Evolutionary conservation across 2,797 vertebrate genomes (phyloP).

Genomic region (Cirrhinus mrigala): DNA sequence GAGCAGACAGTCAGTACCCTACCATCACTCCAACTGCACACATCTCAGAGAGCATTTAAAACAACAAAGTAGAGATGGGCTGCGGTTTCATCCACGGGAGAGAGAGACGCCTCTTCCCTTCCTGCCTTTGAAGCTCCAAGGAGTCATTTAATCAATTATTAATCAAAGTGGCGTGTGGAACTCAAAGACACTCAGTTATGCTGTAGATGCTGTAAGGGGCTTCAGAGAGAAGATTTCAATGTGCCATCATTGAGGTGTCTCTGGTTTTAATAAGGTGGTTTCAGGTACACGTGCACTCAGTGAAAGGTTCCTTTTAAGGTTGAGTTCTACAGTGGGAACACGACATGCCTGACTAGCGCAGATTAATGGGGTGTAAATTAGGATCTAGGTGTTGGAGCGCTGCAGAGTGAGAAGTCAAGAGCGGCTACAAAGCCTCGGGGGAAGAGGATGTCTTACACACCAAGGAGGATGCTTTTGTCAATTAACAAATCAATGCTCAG

Average conservation of each 20-base stretch:
- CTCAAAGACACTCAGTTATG: conserved; percentile 89
- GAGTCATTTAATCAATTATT: conserved; percentile 99
- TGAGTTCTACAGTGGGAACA: conserved; percentile 63
- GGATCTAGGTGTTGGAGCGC: conserved; percentile 38
- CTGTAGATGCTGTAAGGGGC: conserved; percentile 60
- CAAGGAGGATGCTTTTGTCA: conserved; percentile 47
- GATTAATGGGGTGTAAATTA: conserved; percentile 58
- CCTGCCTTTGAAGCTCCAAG: conserved; percentile 95
- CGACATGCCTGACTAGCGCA: conserved; percentile 56
- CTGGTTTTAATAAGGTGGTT: conserved; percentile 69
- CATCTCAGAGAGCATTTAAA: conserved; percentile 88
- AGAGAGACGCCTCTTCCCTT: conserved; percentile 84
- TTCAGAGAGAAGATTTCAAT: conserved; percentile 55
- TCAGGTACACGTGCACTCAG: conserved; percentile 60
- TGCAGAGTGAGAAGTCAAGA: conserved; percentile 44
- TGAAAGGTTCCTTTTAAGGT: conserved; percentile 57
- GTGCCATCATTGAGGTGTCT: conserved; percentile 58
- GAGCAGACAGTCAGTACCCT: conserved; percentile 71
- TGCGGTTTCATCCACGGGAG: conserved; percentile 86
- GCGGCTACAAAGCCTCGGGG: conserved; percentile 27
- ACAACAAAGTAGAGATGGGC: conserved; percentile 99
- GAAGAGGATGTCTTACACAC: conserved; percentile 33
- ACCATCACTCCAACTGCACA: conserved; percentile 59
- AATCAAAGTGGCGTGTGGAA: conserved; percentile 96
- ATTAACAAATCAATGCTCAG: conserved; percentile 47